Base-by-base conservation (phyloP, 2,113 vertebrate species). In the Corythoichthys intestinalis region DNA sequence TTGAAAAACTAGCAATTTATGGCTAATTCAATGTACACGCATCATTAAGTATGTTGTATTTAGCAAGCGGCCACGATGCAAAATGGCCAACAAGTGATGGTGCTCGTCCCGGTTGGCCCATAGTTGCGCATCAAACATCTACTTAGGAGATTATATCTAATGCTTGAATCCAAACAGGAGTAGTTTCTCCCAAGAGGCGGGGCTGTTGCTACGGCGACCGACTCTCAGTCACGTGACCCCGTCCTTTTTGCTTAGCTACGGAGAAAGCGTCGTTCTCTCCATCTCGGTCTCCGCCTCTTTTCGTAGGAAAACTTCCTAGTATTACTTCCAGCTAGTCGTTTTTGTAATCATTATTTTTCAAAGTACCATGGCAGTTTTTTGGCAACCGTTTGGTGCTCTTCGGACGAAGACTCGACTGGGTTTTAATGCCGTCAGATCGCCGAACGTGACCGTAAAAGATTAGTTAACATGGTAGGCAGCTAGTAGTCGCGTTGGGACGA, bases 401-500 rank as follows among this genome's bases (percentile, higher is more conserved):
- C 34, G 39, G 34, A 2, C 17, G 17, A 61, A 61, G 38, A 69
- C 74, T 73, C 48, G 8, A 5, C 4, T 20, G 44, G 63, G 59
- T 65, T 72, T 70, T 15, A 53, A 46, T 61, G 34, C 41, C 11
- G 60, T 28, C n/a, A 46, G 44, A 14, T n/a, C 44, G 61, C 41
- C 41, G 41, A 63, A 74, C 64, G 76, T 85, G 83, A 67, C 74
- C 28, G 85, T 68, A 66, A 85, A 75, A 87, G 84, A 88, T 88
- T 85, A 88, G 73, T 85, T 86, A 87, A 83, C 85, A 86, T 87
- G 87, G 72, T 83, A 81, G 70, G 58, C 52, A 70, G 81, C 72
- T 82, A 79, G 74, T 78, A 34, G 56, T 58, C 34, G 34, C 20
- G 13, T 37, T 12, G 73, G 64, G 72, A 83, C 71, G 74, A 78